Conservation (phyloP, 2,113 vertebrate species). For the Platichthys stellatus region DNA sequence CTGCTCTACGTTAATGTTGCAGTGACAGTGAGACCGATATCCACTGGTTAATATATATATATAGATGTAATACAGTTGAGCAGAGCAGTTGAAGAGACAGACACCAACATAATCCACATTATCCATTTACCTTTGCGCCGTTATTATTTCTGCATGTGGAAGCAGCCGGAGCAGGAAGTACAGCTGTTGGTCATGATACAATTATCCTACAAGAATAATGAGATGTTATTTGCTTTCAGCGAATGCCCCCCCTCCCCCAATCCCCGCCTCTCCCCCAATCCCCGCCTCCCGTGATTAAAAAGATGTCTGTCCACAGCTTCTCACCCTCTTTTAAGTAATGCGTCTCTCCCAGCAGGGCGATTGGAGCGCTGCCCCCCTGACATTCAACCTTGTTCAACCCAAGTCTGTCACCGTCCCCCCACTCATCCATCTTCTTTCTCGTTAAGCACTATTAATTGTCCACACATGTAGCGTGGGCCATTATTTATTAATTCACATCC, state of each 20-base stretch:
- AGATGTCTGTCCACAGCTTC: conserved; percentile 24
- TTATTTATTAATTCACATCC: conserved; percentile 80
- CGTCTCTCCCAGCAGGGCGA: conserved; percentile 21
- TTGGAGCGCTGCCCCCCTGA: conserved; percentile 19
- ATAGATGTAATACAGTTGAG: not conserved
- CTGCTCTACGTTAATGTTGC: conserved; percentile 21
- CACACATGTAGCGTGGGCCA: conserved; percentile 55
- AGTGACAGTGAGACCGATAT: not conserved
- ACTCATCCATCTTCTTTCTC: conserved; percentile 67
- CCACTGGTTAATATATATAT: not conserved
- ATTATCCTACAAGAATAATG: conserved; percentile 29
- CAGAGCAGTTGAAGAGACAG: not conserved
- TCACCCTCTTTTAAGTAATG: conserved; percentile 31
- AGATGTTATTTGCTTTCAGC: conserved; percentile 29
- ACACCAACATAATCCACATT: conserved; percentile 6
- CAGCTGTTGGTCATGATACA: conserved; percentile 6
- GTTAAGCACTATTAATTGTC: conserved; percentile 77
- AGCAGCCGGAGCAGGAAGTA: not conserved
- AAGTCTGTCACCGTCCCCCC: conserved; percentile 23
- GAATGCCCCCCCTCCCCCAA: not conserved
- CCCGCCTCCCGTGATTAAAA: conserved; percentile 53
- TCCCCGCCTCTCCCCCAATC: not conserved
- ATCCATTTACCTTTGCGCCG: not conserved
- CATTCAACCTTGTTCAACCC: conserved; percentile 54
- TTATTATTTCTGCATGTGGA: conserved; percentile 9